phyloP scores from a whole-genome alignment of 2,888 invertebrate genomes.

The Ormyrus labotus region DNA sequence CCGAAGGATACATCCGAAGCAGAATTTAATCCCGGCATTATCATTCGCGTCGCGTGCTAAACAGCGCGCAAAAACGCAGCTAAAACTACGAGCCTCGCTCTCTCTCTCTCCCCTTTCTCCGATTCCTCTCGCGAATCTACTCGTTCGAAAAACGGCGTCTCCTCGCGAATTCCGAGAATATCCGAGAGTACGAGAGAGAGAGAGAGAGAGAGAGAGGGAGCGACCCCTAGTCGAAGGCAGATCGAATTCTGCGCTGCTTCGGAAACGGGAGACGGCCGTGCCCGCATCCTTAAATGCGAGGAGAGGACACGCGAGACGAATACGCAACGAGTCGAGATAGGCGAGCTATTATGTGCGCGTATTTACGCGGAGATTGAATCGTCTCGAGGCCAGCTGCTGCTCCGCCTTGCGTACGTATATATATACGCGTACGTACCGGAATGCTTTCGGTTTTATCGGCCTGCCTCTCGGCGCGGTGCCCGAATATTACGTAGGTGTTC shows the following conservation, averaged over 20 bases:
- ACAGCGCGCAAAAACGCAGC: not conserved
- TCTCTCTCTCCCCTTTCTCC: not conserved
- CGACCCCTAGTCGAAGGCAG: slow-evolving; percentile 21
- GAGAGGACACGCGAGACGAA: slow-evolving; percentile 34
- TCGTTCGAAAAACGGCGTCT: not conserved
- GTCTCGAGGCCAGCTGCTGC: slow-evolving; percentile 3
- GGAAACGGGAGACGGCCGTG: slow-evolving; percentile 48
- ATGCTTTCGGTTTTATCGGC: not conserved
- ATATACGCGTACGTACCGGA: not conserved
- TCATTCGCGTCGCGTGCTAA: not conserved
- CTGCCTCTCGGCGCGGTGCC: not conserved
- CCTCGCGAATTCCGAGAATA: slow-evolving; percentile 34
- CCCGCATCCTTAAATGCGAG: slow-evolving; percentile 51
- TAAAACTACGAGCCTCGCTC: not conserved
- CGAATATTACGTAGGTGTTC: not conserved
- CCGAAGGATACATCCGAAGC: too few relatives aligned
- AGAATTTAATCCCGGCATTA: too few relatives aligned
- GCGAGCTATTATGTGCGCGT: not conserved
- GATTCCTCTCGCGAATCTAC: not conserved
- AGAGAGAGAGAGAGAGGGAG: slow-evolving; percentile 12
- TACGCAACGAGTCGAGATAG: slow-evolving; percentile 17
- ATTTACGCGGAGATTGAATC: slow-evolving; percentile 20
- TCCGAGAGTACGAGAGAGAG: slow-evolving; percentile 6
- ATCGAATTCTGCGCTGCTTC: slow-evolving; percentile 43
- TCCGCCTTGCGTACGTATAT: not conserved